phyloP scores from a whole-genome alignment of 2,888 invertebrate genomes.

The Trichopria drosophilae region DNA sequence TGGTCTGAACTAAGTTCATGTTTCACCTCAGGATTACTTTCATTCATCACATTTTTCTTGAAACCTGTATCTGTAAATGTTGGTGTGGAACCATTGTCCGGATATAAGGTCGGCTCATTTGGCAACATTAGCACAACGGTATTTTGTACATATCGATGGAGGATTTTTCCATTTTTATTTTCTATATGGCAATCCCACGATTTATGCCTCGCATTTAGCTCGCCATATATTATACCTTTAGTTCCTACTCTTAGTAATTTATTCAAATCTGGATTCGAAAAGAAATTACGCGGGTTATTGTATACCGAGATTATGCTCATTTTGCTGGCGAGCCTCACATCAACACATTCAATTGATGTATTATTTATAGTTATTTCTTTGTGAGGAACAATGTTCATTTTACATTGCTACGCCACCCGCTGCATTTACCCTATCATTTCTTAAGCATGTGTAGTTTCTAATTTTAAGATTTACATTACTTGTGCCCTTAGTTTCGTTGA shows the following conservation, averaged over 20 bases:
- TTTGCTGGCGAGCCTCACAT: slow-evolving; percentile 29
- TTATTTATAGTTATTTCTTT: slow-evolving; percentile 12
- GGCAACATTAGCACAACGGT: slow-evolving; percentile 32
- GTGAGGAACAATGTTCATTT: slow-evolving; percentile 18
- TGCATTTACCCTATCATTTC: slow-evolving; percentile 13
- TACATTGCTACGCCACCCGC: slow-evolving; percentile 26
- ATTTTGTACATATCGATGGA: slow-evolving; percentile 23
- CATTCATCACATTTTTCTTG: slow-evolving; percentile 35
- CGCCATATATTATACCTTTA: slow-evolving; percentile 34
- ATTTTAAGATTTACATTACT: too few relatives aligned
- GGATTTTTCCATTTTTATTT: too few relatives aligned
- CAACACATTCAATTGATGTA: slow-evolving; percentile 30
- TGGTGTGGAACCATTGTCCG: too few relatives aligned
- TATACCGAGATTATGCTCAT: too few relatives aligned
- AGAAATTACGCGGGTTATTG: slow-evolving; percentile 28
- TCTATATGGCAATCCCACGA: slow-evolving; percentile 35
- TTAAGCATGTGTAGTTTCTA: too few relatives aligned
- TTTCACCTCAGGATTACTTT: slow-evolving; percentile 17
- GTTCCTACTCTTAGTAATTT: slow-evolving; percentile 21
- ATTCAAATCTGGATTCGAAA: slow-evolving; percentile 29
- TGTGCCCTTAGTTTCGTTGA: too few relatives aligned
- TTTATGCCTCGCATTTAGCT: slow-evolving; percentile 38
- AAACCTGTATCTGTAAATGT: too few relatives aligned
- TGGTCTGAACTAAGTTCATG: slow-evolving; percentile 35
- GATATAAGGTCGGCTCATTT: slow-evolving; percentile 36